Evolutionary conservation across 2,888 invertebrate genomes (phyloP).

Genomic region (Meghimatium bilineatum): DNA sequence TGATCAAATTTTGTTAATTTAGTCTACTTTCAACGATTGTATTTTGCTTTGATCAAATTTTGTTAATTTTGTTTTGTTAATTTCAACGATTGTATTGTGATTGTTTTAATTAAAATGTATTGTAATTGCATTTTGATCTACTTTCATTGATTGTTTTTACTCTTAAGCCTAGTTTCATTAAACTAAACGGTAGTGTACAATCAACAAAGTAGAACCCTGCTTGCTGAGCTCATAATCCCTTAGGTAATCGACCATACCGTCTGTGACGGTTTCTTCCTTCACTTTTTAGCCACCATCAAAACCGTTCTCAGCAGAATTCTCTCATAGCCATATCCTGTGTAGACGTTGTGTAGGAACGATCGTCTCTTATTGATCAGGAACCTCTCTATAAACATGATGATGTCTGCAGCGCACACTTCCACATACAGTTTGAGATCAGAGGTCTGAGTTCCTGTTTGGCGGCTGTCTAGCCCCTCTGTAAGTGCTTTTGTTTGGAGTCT

Average conservation of each 20-base stretch:
- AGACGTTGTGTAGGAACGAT: background rate
- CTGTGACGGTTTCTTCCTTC: background rate
- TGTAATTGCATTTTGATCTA: no score
- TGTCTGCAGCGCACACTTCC: background rate
- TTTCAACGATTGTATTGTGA: no score
- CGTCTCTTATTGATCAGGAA: background rate
- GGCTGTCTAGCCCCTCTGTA: background rate
- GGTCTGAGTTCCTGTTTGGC: background rate
- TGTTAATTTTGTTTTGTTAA: no score
- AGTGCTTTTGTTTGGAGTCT: no score
- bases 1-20: no score
- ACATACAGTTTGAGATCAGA: conserved; percentile 5
- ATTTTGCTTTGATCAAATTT: no score
- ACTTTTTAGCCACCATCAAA: background rate
- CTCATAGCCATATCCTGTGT: background rate
- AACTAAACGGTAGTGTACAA: no score
- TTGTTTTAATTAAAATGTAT: no score
- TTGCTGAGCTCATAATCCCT: background rate
- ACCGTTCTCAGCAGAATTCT: background rate
- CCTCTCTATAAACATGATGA: background rate
- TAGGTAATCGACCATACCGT: background rate
- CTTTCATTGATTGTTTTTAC: no score
- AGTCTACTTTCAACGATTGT: no score
- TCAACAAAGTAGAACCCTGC: background rate
- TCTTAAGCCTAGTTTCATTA: no score